Conservation (phyloP, 1,140 invertebrate genomes). For the Melipona quadrifasciata region DNA sequence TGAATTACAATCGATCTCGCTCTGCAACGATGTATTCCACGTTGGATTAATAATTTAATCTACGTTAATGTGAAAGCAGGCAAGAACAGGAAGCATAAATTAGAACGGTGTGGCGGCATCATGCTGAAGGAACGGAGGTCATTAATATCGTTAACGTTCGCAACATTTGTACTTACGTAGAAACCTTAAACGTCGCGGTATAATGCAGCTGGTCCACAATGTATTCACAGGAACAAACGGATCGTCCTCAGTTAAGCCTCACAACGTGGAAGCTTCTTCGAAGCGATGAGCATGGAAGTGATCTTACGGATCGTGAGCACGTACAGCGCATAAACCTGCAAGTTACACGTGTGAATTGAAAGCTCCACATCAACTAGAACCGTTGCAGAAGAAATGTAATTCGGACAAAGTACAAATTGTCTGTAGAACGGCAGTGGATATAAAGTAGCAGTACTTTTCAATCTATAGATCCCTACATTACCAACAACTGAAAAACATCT, state of each 20-base stretch:
- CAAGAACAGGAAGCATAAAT: not conserved
- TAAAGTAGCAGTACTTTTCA: too few relatives aligned
- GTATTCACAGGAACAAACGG: not conserved
- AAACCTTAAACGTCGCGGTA: constrained; percentile 6
- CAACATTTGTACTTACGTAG: constrained; percentile 1
- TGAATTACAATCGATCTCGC: too few relatives aligned
- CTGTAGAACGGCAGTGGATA: too few relatives aligned
- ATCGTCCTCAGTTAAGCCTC: constrained; percentile 20
- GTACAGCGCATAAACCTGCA: constrained; percentile 1
- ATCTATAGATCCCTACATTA: too few relatives aligned
- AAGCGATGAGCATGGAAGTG: constrained; percentile 21
- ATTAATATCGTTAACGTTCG: not conserved
- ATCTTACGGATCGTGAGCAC: not conserved
- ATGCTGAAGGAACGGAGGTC: not conserved
- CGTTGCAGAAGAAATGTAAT: too few relatives aligned
- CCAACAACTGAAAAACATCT: too few relatives aligned
- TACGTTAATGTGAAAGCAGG: not conserved
- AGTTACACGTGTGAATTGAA: not conserved
- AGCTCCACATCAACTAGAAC: not conserved
- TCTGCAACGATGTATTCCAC: not conserved
- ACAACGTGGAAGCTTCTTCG: not conserved
- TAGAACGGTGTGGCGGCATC: not conserved
- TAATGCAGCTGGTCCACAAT: constrained; percentile 5
- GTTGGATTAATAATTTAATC: not conserved
- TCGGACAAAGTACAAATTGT: too few relatives aligned